Conservation (phyloP, 2,113 vertebrate genomes). For the Murina feae region DNA sequence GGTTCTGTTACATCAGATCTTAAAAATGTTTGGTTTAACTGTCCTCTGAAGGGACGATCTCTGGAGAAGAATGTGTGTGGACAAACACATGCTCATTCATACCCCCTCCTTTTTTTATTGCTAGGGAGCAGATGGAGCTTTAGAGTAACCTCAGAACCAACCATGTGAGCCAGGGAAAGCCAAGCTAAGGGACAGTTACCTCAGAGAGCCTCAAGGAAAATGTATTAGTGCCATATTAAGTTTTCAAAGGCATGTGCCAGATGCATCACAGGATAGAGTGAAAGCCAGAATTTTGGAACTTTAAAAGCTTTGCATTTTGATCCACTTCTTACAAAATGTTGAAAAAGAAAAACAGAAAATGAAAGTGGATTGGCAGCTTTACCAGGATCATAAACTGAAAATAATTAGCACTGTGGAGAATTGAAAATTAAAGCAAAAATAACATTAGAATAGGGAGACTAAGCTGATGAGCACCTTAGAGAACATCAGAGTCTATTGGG, state of each 20-base stretch:
- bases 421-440: neutral
- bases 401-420: neutral
- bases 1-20: conserved; percentile 63
- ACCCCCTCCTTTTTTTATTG: neutral
- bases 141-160: neutral
- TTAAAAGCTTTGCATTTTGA: neutral
- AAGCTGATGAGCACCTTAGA: neutral
- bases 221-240: neutral
- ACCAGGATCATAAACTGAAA: neutral
- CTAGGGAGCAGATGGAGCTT: neutral
- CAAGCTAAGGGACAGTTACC: neutral
- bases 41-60: conserved; percentile 20
- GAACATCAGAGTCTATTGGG: neutral
- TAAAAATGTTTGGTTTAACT: conserved; percentile 11
- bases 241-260: neutral
- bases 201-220: neutral
- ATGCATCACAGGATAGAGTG: neutral
- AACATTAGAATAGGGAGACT: neutral
- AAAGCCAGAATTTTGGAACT: neutral
- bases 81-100: neutral
- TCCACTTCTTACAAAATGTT: neutral
- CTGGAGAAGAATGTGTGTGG: neutral
- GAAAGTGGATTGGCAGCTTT: neutral
- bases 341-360: neutral
- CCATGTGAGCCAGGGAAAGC: neutral